phyloP scores from a whole-genome alignment of 2,797 vertebrate species.

The Poeciliopsis gracilis region DNA sequence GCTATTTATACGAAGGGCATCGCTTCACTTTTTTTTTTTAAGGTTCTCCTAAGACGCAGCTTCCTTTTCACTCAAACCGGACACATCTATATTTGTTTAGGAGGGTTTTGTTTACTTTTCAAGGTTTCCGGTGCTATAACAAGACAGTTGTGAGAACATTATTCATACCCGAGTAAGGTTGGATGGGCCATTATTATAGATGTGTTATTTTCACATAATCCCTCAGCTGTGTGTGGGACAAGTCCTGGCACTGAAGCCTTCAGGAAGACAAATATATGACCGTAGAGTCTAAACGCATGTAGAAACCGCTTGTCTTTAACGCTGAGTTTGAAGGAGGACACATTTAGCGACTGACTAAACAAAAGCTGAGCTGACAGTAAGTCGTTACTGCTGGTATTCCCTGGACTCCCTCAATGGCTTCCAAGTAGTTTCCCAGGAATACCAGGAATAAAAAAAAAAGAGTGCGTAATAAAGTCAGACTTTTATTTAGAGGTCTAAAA shows the following conservation, averaged over 20 bases:
- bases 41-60: conserved; percentile 23
- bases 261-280: conserved; percentile 45
- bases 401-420: conserved; percentile 39
- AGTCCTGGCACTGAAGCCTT: conserved; percentile 43
- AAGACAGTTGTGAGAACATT: conserved; percentile 41
- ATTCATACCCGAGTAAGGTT: conserved; percentile 38
- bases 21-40: conserved; percentile 3
- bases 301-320: conserved; percentile 43
- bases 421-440: conserved; percentile 51
- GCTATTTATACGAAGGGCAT: conserved; percentile 23
- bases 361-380: conserved; percentile 43
- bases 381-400: conserved; percentile 10
- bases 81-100: conserved; percentile 52
- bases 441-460: neutral
- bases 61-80: conserved; percentile 50
- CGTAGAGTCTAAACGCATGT: conserved; percentile 35
- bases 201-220: conserved; percentile 57
- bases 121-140: conserved; percentile 32
- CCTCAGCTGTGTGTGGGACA: conserved; percentile 37
- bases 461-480: conserved; percentile 22
- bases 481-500: conserved; percentile 39
- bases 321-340: conserved; percentile 42
- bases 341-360: conserved; percentile 54
- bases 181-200: conserved; percentile 38
- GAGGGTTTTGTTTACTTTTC: conserved; percentile 43